Conservation (phyloP, 2,797 vertebrate species). For the Coluber constrictor region DNA sequence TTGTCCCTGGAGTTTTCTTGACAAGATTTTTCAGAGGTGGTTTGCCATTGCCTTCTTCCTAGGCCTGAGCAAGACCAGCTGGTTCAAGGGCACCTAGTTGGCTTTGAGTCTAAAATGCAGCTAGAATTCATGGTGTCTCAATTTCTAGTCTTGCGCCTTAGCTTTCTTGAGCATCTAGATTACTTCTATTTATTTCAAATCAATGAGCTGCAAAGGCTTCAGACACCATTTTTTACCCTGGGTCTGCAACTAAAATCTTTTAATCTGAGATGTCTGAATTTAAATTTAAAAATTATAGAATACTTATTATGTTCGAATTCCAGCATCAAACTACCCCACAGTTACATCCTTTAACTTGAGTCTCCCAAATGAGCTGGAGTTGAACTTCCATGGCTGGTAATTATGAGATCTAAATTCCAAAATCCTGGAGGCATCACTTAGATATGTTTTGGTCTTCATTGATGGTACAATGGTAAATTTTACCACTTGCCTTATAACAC, state of each 20-base stretch:
- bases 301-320: background rate
- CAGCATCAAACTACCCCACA: background rate
- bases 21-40: background rate
- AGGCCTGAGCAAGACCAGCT: background rate
- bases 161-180: background rate
- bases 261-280: background rate
- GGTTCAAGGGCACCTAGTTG: background rate
- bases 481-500: fast-evolving
- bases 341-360: background rate
- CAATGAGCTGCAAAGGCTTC: background rate
- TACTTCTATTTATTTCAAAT: background rate
- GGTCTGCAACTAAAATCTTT: background rate
- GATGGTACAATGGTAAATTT: background rate
- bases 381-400: background rate
- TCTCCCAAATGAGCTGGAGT: background rate
- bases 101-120: background rate
- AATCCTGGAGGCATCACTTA: background rate
- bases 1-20: background rate
- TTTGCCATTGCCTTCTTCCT: background rate
- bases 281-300: background rate
- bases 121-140: background rate
- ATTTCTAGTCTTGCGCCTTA: background rate
- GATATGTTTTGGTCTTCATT: background rate
- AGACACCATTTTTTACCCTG: background rate
- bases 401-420: background rate